These are phyloP conservation scores for Bilobella aurantiaca DNA, from an alignment of 1,140 invertebrate species.

Conservation along the genomic window DNA sequence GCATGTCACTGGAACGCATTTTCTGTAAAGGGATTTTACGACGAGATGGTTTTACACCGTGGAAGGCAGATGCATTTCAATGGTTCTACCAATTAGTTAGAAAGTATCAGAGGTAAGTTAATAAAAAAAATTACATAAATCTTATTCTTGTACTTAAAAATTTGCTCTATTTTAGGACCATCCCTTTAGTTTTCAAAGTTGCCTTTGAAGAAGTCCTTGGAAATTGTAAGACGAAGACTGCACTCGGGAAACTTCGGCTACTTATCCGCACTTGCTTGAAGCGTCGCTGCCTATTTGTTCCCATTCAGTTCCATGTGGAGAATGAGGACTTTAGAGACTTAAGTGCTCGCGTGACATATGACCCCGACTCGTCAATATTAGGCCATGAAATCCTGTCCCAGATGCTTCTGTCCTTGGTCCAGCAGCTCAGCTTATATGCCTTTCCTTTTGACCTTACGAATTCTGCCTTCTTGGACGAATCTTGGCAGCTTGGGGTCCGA, in stretches of 20 bases:
- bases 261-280: conserved; percentile 30
- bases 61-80: conserved; percentile 31
- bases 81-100: conserved; percentile 33
- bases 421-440: conserved; percentile 23
- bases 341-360: conserved; percentile 20
- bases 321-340: conserved; percentile 27
- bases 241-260: conserved; percentile 24
- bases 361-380: conserved; percentile 23
- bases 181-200: conserved; percentile 22
- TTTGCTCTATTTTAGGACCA: not conserved
- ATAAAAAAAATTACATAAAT: not conserved
- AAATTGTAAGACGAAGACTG: conserved; percentile 25
- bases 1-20: conserved; percentile 26
- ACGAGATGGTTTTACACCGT: conserved; percentile 31
- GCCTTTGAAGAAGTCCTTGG: conserved; percentile 28
- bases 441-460: conserved; percentile 29
- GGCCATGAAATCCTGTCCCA: conserved; percentile 33
- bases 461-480: conserved; percentile 32
- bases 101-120: conserved; percentile 28
- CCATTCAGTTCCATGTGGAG: conserved; percentile 28
- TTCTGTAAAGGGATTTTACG: conserved; percentile 30
- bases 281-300: conserved; percentile 26
- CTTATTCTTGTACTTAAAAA: not conserved
- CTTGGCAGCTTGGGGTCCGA: conserved; percentile 28
- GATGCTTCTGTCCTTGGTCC: conserved; percentile 28